Evolutionary conservation across 2,113 vertebrate genomes (phyloP).

Genomic region (Seriola rivoliana): DNA sequence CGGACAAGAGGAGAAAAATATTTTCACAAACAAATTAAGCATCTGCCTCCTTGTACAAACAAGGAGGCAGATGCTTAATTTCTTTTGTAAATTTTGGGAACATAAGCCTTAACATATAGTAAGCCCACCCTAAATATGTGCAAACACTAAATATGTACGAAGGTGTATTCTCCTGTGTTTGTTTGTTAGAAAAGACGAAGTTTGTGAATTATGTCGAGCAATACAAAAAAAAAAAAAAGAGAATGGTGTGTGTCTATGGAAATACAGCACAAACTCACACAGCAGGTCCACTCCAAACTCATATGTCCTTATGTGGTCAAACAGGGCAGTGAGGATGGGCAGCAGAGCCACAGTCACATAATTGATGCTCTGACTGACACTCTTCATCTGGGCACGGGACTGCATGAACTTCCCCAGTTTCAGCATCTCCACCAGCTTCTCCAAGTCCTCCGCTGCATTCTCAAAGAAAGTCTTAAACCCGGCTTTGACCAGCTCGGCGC

Average conservation of each 20-base stretch:
- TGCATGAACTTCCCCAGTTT: constrained; percentile 96
- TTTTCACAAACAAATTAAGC: too few relatives aligned
- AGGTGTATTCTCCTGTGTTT: not conserved
- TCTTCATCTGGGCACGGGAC: constrained; percentile 95
- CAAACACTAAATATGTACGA: too few relatives aligned
- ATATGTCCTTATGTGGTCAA: constrained; percentile 91
- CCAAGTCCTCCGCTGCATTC: constrained; percentile 94
- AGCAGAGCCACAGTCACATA: constrained; percentile 94
- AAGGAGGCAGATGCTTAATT: too few relatives aligned
- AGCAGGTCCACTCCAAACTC: constrained; percentile 92
- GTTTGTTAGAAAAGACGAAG: too few relatives aligned
- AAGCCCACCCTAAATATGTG: not conserved
- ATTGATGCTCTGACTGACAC: constrained; percentile 94
- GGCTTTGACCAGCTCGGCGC: constrained; percentile 95
- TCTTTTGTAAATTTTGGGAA: not conserved
- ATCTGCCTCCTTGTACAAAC: too few relatives aligned
- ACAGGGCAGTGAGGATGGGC: constrained; percentile 94
- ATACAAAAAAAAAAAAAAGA: not conserved
- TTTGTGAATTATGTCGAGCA: not conserved
- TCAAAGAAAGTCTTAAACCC: constrained; percentile 94
- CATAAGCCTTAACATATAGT: not conserved
- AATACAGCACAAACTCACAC: constrained; percentile 85
- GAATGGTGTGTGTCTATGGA: not conserved
- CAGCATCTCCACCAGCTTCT: constrained; percentile 95
- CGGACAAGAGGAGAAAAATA: too few relatives aligned